Evolutionary conservation across 2,888 invertebrate species (phyloP), one percentile per base, ranked within the genome.

Genomic region (Phengaris alcon): DNA sequence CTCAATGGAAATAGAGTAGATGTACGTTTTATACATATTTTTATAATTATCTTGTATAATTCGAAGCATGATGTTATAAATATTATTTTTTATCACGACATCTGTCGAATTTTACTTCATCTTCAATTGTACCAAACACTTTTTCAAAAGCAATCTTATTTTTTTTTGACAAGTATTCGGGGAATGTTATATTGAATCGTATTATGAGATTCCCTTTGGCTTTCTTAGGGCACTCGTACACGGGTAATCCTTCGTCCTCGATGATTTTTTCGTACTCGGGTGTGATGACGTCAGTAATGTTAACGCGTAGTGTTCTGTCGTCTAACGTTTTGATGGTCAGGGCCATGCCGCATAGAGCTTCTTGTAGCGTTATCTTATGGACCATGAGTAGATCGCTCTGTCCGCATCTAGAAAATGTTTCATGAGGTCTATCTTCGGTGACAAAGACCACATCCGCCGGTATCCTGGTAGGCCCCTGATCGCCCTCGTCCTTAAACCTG

Each of bases 401-500:
- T 1, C 95, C 95, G 57, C 96, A 95, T 75, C 97, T 94, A 54
- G 92, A 86, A 85, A 95, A 97, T 0, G 88, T 87, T 0, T 95
- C 94, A 83, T 97, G 96, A 0, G 95, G 95, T 76, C 95, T 94
- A 80, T 97, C 97, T 85, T 96, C 95, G 0, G 95, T 95, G 75
- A 96, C 92, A 83, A 97, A 97, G 77, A 97, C 93, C 0, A 97
- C 95, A 84, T 97, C 97, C 48, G 96, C 97, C 78, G 96, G 95
- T 79, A 96, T 95, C 81, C 95, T 95, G 3, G 95, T 95, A 0
- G 96, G 96, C 48, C 95, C 95, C 81, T 97, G 96, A 86, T 98
- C 97, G 0, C 97, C 97, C 87, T 97, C 97, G 82, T 96, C 96
- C 57, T 95, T 95, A 84, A 97, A 97, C 78, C 94, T 90, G 73